phyloP scores from a whole-genome alignment of 2,888 invertebrate genomes.

The Drosophila borborema region DNA sequence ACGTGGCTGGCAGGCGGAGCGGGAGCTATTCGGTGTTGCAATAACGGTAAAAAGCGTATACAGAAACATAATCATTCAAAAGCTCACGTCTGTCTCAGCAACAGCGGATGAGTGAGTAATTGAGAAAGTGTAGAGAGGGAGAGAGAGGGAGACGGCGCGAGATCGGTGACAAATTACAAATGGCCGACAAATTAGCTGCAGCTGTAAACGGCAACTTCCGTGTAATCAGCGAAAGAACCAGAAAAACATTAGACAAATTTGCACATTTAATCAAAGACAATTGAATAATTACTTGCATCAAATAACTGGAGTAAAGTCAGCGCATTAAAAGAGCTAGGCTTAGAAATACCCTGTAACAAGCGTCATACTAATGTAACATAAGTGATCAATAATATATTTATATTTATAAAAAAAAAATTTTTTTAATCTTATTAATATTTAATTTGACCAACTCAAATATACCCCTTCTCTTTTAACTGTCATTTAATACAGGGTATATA shows the following conservation, averaged over 20 bases:
- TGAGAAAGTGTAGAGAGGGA: slow-evolving; percentile 54
- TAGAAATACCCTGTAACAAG: background rate
- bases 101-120: slow-evolving; percentile 49
- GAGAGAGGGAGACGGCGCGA: slow-evolving; percentile 3
- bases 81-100: slow-evolving; percentile 27
- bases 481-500: background rate
- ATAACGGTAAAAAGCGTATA: slow-evolving; percentile 51
- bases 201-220: slow-evolving; percentile 68
- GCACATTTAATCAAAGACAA: slow-evolving; percentile 82
- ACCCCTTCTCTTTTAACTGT: background rate
- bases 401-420: background rate
- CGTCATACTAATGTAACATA: background rate
- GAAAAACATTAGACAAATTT: slow-evolving; percentile 74
- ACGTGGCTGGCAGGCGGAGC: slow-evolving; percentile 48
- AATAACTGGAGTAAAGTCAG: slow-evolving; percentile 45
- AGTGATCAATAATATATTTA: too few species aligned
- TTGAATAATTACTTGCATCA: slow-evolving; percentile 74
- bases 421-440: background rate
- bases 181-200: slow-evolving; percentile 49
- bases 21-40: slow-evolving; percentile 38
- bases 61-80: slow-evolving; percentile 39
- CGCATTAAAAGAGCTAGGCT: too few species aligned
- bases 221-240: slow-evolving; percentile 25
- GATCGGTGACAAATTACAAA: slow-evolving; percentile 70
- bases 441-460: background rate